Conservation (phyloP, 2,797 vertebrate species). For the Caiman crocodilus region DNA sequence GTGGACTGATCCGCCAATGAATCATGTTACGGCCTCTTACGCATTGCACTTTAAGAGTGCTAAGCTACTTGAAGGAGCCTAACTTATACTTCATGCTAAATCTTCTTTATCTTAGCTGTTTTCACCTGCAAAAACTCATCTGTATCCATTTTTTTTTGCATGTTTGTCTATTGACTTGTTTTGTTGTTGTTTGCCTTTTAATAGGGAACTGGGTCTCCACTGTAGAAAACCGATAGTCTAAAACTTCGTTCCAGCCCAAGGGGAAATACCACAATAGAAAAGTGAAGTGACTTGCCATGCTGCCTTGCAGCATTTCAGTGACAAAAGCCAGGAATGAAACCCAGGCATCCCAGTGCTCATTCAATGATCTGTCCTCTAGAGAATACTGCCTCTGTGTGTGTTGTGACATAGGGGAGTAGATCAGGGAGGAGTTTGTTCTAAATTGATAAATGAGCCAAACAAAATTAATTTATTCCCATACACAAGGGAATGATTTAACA, state of each 20-base stretch:
- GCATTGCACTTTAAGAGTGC: background rate
- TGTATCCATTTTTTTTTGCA: background rate
- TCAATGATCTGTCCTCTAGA: background rate
- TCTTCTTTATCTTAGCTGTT: background rate
- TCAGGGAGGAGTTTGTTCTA: background rate
- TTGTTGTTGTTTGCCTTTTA: slow-evolving; percentile 5
- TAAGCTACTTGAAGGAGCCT: background rate
- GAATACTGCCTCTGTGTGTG: background rate
- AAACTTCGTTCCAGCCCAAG: background rate
- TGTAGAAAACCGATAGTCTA: background rate
- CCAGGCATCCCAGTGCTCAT: background rate
- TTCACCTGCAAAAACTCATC: background rate
- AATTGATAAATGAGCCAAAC: background rate
- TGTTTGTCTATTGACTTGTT: background rate
- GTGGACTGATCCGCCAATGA: background rate
- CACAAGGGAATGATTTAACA: background rate
- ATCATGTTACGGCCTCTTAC: background rate
- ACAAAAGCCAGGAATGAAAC: background rate
- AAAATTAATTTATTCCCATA: slow-evolving; percentile 34
- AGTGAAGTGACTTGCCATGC: background rate
- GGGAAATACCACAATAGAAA: background rate
- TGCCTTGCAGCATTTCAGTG: background rate
- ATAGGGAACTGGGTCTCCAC: background rate
- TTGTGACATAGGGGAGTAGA: background rate
- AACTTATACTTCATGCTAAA: background rate